A percentile compares a stretch with the other conserved stretches of the same genome.
These are phyloP conservation scores for Scomber colias DNA, from an alignment of 2,113 vertebrate species.

Conservation along the genomic window DNA sequence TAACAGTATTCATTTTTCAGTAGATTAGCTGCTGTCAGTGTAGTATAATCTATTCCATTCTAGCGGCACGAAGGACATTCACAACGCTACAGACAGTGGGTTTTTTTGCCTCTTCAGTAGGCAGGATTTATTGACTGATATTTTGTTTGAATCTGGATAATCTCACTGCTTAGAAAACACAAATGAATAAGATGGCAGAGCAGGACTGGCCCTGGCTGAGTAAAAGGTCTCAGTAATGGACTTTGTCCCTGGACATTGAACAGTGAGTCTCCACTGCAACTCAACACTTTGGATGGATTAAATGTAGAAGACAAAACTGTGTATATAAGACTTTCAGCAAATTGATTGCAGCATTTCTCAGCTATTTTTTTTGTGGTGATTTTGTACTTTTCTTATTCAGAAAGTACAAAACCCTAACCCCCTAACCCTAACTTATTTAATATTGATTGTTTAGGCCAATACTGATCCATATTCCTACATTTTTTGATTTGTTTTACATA, in stretches of 20 bases:
- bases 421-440: not conserved
- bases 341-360: not conserved
- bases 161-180: not conserved
- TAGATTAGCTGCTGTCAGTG: conserved; percentile 6
- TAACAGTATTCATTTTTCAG: not conserved
- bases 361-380: not conserved
- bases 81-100: not conserved
- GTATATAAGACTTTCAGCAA: not conserved
- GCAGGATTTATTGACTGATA: not conserved
- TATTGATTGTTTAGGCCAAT: too few relatives aligned
- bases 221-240: not conserved
- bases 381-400: not conserved
- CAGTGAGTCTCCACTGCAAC: not conserved
- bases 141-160: not conserved
- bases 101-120: not conserved
- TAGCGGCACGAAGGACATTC: not conserved
- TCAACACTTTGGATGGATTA: too few relatives aligned
- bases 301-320: not conserved
- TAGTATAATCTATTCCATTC: not conserved
- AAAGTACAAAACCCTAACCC: too few relatives aligned
- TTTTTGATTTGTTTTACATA: too few relatives aligned
- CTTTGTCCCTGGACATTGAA: not conserved
- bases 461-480: too few relatives aligned
- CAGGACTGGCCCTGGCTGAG: not conserved
- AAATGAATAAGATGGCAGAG: not conserved